A percentile compares a stretch with the other conserved stretches of the same genome.
phyloP scores from a whole-genome alignment of 2,797 vertebrate species.

The Brachyalestes nurse region DNA sequence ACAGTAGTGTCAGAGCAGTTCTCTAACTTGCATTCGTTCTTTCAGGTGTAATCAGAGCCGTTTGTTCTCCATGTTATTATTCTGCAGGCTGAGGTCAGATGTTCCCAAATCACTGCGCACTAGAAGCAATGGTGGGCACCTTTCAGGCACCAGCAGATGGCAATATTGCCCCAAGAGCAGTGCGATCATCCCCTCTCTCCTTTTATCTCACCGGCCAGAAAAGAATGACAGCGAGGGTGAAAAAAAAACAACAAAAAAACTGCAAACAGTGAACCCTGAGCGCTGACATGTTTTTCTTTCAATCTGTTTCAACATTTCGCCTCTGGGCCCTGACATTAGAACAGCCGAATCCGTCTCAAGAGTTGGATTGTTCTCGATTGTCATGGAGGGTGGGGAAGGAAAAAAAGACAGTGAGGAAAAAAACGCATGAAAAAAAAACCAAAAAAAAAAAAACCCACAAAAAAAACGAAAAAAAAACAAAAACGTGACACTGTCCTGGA shows the following conservation, averaged over 20 bases:
- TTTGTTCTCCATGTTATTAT: not conserved
- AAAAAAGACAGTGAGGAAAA: constrained; percentile 57
- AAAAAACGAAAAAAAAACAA: constrained; percentile 62
- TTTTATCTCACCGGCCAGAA: constrained; percentile 56
- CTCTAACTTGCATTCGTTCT: not conserved
- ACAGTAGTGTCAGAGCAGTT: not conserved
- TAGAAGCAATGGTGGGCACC: not conserved
- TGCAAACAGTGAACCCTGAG: constrained; percentile 51
- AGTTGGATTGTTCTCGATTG: constrained; percentile 40
- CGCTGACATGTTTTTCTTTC: constrained; percentile 70
- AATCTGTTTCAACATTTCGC: constrained; percentile 58
- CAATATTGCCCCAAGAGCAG: constrained; percentile 78
- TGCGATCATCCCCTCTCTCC: constrained; percentile 63
- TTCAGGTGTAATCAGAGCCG: not conserved
- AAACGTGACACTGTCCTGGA: constrained; percentile 74
- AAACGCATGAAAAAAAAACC: constrained; percentile 61
- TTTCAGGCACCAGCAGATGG: constrained; percentile 75
- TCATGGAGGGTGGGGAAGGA: not conserved
- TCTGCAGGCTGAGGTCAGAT: not conserved
- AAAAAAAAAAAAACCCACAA: constrained; percentile 27
- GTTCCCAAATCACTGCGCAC: not conserved
- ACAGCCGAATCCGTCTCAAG: constrained; percentile 66
- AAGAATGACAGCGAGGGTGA: constrained; percentile 71
- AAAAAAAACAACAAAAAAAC: constrained; percentile 8
- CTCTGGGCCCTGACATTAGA: constrained; percentile 66